These are phyloP conservation scores for Cantharis nigra DNA, from an alignment of 2,888 invertebrate species.

Conservation along the genomic window DNA sequence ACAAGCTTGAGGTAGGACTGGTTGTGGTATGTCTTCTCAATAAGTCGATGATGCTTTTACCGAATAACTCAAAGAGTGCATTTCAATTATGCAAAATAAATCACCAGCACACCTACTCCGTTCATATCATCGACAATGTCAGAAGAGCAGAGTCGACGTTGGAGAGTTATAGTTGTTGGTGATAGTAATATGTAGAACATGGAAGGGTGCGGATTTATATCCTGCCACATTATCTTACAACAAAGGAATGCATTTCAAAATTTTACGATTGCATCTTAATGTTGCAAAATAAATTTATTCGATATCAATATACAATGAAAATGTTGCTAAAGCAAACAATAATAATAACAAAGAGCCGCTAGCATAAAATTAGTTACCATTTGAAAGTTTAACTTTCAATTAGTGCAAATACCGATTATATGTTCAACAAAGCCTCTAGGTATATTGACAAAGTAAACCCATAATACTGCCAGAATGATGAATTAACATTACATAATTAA, in stretches of 20 bases:
- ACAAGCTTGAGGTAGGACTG: not conserved
- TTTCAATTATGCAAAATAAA: not conserved
- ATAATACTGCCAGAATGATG: not conserved
- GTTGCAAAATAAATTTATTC: not conserved
- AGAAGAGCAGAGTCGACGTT: constrained; percentile 13
- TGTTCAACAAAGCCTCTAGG: not conserved
- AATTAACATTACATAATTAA: not conserved
- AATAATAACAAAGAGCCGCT: not conserved
- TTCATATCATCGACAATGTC: constrained; percentile 12
- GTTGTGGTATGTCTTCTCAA: not conserved
- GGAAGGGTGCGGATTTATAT: constrained; percentile 24
- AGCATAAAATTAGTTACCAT: not conserved
- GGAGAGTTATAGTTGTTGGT: constrained; percentile 5
- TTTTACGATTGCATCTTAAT: constrained; percentile 5
- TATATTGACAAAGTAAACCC: not conserved
- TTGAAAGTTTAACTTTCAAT: not conserved
- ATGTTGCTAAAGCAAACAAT: not conserved
- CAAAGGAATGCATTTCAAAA: constrained; percentile 9
- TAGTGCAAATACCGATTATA: not conserved
- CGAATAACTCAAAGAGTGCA: not conserved
- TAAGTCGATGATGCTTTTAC: not conserved
- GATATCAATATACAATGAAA: not conserved
- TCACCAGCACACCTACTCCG: constrained; percentile 14
- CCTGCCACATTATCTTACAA: constrained; percentile 19
- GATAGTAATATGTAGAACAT: constrained; percentile 23